These are phyloP conservation scores for Macrobrachium nipponense DNA, from an alignment of 1,140 invertebrate species.

Conservation along the genomic window DNA sequence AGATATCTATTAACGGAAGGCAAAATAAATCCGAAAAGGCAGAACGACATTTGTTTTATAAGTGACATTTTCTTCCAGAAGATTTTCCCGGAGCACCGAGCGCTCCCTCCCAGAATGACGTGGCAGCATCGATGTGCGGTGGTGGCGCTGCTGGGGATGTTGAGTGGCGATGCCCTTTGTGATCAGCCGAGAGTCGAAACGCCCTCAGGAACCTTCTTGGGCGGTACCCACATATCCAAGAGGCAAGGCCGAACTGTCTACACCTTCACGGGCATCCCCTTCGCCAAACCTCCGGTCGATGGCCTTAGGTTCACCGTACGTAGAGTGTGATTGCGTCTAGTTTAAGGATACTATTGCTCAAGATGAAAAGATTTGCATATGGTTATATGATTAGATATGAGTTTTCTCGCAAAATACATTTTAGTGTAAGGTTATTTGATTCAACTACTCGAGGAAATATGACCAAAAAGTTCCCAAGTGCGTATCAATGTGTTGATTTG, in stretches of 20 bases:
- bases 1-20: too few relatives aligned
- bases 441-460: too few relatives aligned
- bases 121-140: background rate
- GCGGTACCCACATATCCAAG: slow-evolving; percentile 65
- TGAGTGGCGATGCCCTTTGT: background rate
- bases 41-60: too few relatives aligned
- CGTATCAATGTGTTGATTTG: background rate
- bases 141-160: background rate
- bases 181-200: slow-evolving; percentile 51
- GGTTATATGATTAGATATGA: too few relatives aligned
- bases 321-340: background rate
- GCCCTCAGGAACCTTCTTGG: slow-evolving; percentile 47
- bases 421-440: too few relatives aligned
- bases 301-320: slow-evolving; percentile 76
- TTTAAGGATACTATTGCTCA: background rate
- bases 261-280: slow-evolving; percentile 77
- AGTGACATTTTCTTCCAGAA: background rate
- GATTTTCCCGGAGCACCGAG: background rate
- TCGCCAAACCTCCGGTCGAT: slow-evolving; percentile 76
- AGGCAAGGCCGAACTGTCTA: slow-evolving; percentile 67
- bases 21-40: too few relatives aligned
- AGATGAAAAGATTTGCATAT: background rate
- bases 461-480: too few relatives aligned
- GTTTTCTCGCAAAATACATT: too few relatives aligned
- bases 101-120: background rate